Conservation (phyloP, 2,797 vertebrate genomes). For the Orientallactaga sibirica region DNA sequence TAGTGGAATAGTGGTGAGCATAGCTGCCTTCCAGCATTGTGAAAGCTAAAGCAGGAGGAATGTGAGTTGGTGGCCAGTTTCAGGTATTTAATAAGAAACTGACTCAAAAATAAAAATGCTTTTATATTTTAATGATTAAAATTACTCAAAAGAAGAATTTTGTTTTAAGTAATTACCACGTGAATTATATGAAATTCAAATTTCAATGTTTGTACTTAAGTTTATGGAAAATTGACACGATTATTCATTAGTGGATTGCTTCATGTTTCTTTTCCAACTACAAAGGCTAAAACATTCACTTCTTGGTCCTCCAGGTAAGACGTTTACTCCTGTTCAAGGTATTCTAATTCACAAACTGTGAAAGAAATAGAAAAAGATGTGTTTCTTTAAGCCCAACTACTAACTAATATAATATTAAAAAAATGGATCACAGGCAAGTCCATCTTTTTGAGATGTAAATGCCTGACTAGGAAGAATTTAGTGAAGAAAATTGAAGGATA, state of each 20-base stretch:
- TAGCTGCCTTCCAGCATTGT: background rate
- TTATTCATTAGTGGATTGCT: background rate
- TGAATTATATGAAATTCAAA: conserved; percentile 37
- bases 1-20: too few relatives aligned
- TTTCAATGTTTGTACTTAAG: background rate
- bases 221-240: background rate
- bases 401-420: background rate
- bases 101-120: background rate
- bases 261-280: background rate
- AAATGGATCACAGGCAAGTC: background rate
- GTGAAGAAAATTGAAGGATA: background rate
- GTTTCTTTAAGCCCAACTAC: background rate
- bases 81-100: background rate
- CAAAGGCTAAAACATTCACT: background rate
- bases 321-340: background rate
- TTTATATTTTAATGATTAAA: background rate
- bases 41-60: background rate
- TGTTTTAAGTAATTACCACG: background rate
- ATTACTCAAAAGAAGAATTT: background rate
- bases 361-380: background rate
- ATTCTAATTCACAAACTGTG: background rate
- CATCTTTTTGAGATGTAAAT: background rate
- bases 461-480: background rate
- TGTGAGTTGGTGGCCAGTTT: background rate
- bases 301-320: background rate